Evolutionary conservation across 2,888 invertebrate genomes (phyloP).

Genomic region (Oxystoma pomonae): DNA sequence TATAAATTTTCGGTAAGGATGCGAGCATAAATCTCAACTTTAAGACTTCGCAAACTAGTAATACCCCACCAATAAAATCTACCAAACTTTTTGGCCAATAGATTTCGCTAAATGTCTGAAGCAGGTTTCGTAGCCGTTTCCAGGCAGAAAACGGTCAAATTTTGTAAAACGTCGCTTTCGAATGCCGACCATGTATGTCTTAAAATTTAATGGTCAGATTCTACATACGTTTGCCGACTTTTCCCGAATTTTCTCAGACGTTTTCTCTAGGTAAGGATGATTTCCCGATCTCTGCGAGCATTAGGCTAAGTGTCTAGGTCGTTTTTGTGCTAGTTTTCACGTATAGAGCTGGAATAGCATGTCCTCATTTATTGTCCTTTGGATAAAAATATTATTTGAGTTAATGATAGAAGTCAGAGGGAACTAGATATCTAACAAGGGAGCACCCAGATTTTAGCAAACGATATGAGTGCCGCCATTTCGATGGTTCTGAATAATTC

Average conservation of each 20-base stretch:
- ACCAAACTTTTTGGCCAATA: background rate
- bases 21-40: background rate
- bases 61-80: background rate
- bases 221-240: background rate
- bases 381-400: no score
- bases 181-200: background rate
- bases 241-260: background rate
- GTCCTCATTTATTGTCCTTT: no score
- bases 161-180: background rate
- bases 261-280: background rate
- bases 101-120: background rate
- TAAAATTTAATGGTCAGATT: background rate
- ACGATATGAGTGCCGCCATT: no score
- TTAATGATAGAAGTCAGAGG: no score
- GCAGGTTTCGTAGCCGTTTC: background rate
- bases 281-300: background rate
- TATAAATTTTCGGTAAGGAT: background rate
- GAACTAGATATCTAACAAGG: no score
- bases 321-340: background rate
- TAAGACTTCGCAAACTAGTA: background rate
- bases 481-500: no score
- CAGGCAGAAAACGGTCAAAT: background rate
- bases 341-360: no score
- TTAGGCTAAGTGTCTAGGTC: background rate
- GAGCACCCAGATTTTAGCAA: no score